These are phyloP conservation scores for Capromys pilorides DNA, from an alignment of 2,797 vertebrate genomes.

Conservation along the genomic window DNA sequence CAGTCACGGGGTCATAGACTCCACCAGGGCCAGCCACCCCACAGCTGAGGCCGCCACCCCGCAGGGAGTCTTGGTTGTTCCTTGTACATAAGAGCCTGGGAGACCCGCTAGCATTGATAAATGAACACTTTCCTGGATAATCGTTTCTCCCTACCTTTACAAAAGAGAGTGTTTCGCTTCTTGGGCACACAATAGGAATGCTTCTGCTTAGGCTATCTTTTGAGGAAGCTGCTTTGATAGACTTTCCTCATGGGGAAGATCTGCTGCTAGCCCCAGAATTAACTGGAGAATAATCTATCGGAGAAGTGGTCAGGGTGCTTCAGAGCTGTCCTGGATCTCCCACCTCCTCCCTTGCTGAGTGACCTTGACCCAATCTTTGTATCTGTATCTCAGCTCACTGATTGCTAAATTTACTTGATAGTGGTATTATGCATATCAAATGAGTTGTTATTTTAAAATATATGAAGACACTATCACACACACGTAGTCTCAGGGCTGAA, in stretches of 20 bases:
- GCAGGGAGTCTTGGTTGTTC: fast-evolving
- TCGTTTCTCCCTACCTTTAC: background rate
- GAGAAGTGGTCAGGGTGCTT: background rate
- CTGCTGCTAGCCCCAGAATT: background rate
- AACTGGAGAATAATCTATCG: background rate
- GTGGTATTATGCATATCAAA: background rate
- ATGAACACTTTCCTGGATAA: background rate
- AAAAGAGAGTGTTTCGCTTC: background rate
- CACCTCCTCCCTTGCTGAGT: background rate
- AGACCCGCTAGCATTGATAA: background rate
- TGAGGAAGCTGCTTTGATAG: background rate
- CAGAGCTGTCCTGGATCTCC: fast-evolving
- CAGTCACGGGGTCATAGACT: background rate
- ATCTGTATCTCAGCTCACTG: background rate
- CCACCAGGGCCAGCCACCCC: fast-evolving
- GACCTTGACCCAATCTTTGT: background rate
- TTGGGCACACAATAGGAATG: background rate
- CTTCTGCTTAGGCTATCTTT: background rate
- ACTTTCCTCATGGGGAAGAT: background rate
- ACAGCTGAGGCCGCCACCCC: too few relatives aligned
- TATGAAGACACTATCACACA: background rate
- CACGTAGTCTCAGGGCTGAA: background rate
- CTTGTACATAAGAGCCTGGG: background rate
- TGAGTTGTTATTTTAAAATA: background rate
- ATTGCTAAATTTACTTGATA: background rate